Evolutionary conservation across 2,797 vertebrate species (phyloP).

Genomic region (Dallia pectoralis): DNA sequence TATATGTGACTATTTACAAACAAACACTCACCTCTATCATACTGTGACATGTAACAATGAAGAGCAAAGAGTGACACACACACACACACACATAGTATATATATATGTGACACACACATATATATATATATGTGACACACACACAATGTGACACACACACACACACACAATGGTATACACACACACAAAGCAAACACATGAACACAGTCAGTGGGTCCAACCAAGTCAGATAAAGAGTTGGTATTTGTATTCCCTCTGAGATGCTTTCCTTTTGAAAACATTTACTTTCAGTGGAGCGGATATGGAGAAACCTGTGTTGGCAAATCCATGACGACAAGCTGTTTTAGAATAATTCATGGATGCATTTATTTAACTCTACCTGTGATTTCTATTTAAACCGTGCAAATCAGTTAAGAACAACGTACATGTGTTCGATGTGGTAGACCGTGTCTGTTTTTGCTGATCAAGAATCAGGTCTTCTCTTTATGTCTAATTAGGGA

Average conservation of each 20-base stretch:
- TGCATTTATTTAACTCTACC: too few relatives aligned
- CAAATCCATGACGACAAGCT: conserved; percentile 10
- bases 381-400: neutral
- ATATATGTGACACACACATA: too few relatives aligned
- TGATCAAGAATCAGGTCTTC: neutral
- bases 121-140: too few relatives aligned
- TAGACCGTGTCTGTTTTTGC: conserved; percentile 5
- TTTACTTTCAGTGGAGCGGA: conserved; percentile 24
- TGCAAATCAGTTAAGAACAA: neutral
- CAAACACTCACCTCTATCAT: too few relatives aligned
- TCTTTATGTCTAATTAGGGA: neutral
- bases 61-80: too few relatives aligned
- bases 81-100: conserved; percentile 15
- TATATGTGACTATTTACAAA: too few relatives aligned
- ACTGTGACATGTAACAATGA: too few relatives aligned
- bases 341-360: conserved; percentile 24
- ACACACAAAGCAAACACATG: too few relatives aligned
- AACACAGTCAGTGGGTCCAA: neutral
- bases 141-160: too few relatives aligned
- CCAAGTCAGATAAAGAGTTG: conserved; percentile 13
- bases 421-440: too few relatives aligned
- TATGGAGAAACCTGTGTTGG: conserved; percentile 14
- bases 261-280: conserved; percentile 28
- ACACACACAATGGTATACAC: too few relatives aligned
- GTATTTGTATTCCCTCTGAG: conserved; percentile 4